Base-by-base conservation (phyloP, 2,797 vertebrate genomes). In the Gymnoscopelus braueri region DNA sequence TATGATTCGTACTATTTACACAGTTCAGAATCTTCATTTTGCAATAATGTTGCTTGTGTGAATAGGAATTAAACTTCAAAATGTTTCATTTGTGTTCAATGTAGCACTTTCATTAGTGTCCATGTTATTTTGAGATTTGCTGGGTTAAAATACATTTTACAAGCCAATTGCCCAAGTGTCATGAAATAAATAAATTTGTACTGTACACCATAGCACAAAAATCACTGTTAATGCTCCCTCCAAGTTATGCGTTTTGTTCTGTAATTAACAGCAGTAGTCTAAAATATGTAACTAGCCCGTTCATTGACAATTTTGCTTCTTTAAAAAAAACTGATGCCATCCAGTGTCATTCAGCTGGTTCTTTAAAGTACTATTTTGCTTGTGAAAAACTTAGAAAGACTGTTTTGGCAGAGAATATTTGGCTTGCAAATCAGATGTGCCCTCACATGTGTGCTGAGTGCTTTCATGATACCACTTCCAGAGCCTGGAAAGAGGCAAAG, bases 381-480 rank as follows among this genome's bases (percentile, higher is more conserved):
- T 73, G 59, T 62, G 53, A 65, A 65, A 32, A 67, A 71, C 55
- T 71, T 54, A 71, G 67, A 59, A 67, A 50, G 55, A n/a, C 4
- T 19, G 59, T 67, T 78, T 81, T 75, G 65, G 52, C 63, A 77
- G 24, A 73, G 67, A 11, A 52, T 65, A 74, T 85, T 82, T 83
- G 70, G 61, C 79, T 84, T 82, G 71, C 63, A 82, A 76, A 84
- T 78, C 79, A 71, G 73, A 79, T 82, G 9, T 82, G 78, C 75
- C 71, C 71, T 69, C 51, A 80, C 76, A 81, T 81, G 77, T 85
- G n/a, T n/a, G n/a, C 81, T 19, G 51, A 60, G 70, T 65, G 61
- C 71, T 80, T 84, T 85, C 71, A 84, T 74, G 71, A 80, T 65
- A 5, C 24, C 62, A 79, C 74, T 74, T 67, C 71, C 47, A 67